Base-by-base conservation (phyloP, 2,113 vertebrate species). In the Agelaius phoeniceus region DNA sequence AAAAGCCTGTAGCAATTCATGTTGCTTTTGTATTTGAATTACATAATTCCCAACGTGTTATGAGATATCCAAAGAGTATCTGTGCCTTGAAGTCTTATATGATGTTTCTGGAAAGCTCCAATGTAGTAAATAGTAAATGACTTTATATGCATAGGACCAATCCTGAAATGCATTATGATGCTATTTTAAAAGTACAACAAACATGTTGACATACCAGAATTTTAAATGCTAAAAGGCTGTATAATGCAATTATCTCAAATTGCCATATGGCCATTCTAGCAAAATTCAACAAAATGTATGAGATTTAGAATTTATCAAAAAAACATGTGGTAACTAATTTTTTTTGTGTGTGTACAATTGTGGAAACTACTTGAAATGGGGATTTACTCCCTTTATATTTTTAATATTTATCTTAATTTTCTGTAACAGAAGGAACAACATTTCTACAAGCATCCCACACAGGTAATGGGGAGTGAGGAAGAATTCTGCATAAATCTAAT, bases 261-360 rank as follows among this genome's bases (percentile, higher is more conserved):
- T 49, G 7, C 6, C 7, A 13, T 49, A 33, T 41, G 13, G 1
- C 3, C 7, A 81, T 63, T 21, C 4, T 59, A 77, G 8, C 4
- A 81, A 84, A 87, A 84, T 41, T 54, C 26, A 41, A 11, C 5
- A 4, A 87, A 30, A 54, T 16, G 21, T 31, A n/a, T 55, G 57
- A 65, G 2, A 18, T 55, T 81, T 35, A 65, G 8, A 46, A 74
- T 48, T 59, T 55, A 41, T 14, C 48, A 28, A 35, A 8, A 67
- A 31, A 39, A 22, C 1, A 20, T 2, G 0, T 30, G 4, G 30
- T 43, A 48, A 35, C 1, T 14, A 10, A 21, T 16, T 5, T 27
- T 77, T 18, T 35, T 12, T 15, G 1, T 24, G 8, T 35, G 5
- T 6, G 8, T 16, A 15, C 6, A 30, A 4, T 51, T 54, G 19